Percentiles rank a stretch among this genome's conserved stretches.
These are phyloP conservation scores for Apostichopus californicus DNA, from an alignment of 35 echinoderm and acorn worm genomes.

Conservation along the genomic window DNA sequence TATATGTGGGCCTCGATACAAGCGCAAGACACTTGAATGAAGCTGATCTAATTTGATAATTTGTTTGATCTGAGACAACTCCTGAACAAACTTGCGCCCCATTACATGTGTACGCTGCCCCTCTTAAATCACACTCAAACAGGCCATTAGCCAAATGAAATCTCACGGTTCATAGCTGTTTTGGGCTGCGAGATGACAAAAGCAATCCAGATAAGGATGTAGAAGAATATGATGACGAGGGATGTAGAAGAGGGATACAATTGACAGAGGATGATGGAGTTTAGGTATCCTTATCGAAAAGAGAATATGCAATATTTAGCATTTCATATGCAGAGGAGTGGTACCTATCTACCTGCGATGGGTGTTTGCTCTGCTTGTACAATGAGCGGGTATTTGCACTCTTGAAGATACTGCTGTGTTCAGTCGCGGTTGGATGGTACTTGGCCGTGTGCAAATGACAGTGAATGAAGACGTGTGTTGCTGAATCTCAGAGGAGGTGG, in stretches of 20 bases:
- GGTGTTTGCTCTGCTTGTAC: background rate
- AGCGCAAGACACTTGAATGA: conserved; percentile 34
- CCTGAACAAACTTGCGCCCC: conserved; percentile 44
- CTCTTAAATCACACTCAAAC: conserved; percentile 49
- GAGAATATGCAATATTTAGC: background rate
- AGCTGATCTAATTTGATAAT: conserved; percentile 52
- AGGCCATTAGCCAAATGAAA: conserved; percentile 50
- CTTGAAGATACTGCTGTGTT: background rate
- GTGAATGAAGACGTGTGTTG: conserved; percentile 15
- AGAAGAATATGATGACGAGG: background rate
- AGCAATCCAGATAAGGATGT: background rate
- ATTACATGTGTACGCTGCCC: conserved; percentile 48
- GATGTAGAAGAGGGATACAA: background rate
- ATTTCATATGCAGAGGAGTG: background rate
- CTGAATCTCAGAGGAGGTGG: background rate
- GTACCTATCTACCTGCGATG: background rate
- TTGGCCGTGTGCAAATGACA: background rate
- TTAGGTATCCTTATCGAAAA: background rate
- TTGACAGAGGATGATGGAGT: background rate
- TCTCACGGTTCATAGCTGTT: background rate
- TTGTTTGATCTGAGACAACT: conserved; percentile 53
- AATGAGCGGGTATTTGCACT: conserved; percentile 3
- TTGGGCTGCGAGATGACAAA: background rate
- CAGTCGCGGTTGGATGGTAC: background rate
- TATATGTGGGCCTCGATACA: background rate